Evolutionary conservation across 2,888 invertebrate species (phyloP), one percentile per base, ranked within the genome.

Genomic region (Pammene fasciana): DNA sequence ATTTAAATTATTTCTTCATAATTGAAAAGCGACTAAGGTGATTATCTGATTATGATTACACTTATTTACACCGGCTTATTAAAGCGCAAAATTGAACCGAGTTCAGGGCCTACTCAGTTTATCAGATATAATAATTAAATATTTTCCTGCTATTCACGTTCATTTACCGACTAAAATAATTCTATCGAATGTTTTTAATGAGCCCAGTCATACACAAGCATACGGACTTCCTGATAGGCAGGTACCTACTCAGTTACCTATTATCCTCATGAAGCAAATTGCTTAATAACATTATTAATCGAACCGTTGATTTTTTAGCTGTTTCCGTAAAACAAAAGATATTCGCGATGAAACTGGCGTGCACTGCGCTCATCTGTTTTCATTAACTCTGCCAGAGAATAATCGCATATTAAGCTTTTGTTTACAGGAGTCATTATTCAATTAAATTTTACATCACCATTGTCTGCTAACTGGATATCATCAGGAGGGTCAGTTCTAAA

Each of bases 401-500:
- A 85, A 84, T 85, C 78, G 80, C 79, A 75, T 79, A 84, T 82
- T 79, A 83, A 76, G 76, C 79, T 74, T 81, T 85, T 85, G 86
- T 84, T 81, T 80, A 79, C 79, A 73, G 73, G 68, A 82, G 79
- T 83, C 81, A 83, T 85, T 83, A 85, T 84, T 84, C 82, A 83
- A 84, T 85, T 84, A 84, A 80, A 80, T 81, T 81, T 79, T 74
- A 79, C 72, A 72, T 72, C 64, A 72, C 43, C 66, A 55, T 66
- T 67, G 70, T 70, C 36, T 43, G 59, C 5, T 67, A 56, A 55
- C 54, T n/a, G 60, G 45, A 50, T 41, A 57, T 62, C 60, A 62
- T 57, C n/a, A 52, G 50, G 34, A 43, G 26, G 70, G 55, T 34
- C 55, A 60, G 48, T 55, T 56, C 66, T 70, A 65, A 60, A 70